Conservation (phyloP, 1,140 invertebrate genomes). For the Pemphigus obesinymphae region DNA sequence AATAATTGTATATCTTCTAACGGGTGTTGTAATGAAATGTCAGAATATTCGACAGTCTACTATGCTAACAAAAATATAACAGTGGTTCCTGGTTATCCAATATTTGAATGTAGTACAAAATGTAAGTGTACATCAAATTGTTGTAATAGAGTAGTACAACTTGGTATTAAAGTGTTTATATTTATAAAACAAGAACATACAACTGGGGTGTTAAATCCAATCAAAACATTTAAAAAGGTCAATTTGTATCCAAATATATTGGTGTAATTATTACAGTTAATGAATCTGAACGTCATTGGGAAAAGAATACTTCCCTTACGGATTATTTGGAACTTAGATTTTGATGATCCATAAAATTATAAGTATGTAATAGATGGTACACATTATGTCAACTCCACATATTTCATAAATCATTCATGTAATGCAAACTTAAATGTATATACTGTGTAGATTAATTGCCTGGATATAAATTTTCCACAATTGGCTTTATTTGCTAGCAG, state of each 20-base stretch:
- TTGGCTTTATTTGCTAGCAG: slow-evolving; percentile 79
- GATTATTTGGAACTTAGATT: slow-evolving; percentile 53
- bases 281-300: slow-evolving; percentile 79
- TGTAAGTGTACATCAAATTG: slow-evolving; percentile 73
- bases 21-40: slow-evolving; percentile 33
- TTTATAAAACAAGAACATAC: slow-evolving; percentile 78
- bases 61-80: slow-evolving; percentile 60
- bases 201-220: slow-evolving; percentile 90
- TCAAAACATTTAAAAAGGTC: slow-evolving; percentile 68
- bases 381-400: slow-evolving; percentile 75
- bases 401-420: slow-evolving; percentile 96
- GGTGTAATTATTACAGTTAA: slow-evolving; percentile 89
- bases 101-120: slow-evolving; percentile 88
- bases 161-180: slow-evolving; percentile 69
- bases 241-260: slow-evolving; percentile 86
- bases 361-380: slow-evolving; percentile 91
- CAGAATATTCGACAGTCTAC: slow-evolving; percentile 8
- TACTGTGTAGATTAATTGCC: slow-evolving; percentile 85
- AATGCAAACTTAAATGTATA: slow-evolving; percentile 88
- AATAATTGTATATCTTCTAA: slow-evolving; percentile 51
- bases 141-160: slow-evolving; percentile 81
- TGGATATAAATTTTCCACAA: slow-evolving; percentile 81
- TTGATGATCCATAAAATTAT: slow-evolving; percentile 78
- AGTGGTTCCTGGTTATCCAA: slow-evolving; percentile 70
- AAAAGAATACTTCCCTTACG: background rate